phyloP scores from a whole-genome alignment of 2,113 vertebrate genomes.

The Bubalus kerabau region DNA sequence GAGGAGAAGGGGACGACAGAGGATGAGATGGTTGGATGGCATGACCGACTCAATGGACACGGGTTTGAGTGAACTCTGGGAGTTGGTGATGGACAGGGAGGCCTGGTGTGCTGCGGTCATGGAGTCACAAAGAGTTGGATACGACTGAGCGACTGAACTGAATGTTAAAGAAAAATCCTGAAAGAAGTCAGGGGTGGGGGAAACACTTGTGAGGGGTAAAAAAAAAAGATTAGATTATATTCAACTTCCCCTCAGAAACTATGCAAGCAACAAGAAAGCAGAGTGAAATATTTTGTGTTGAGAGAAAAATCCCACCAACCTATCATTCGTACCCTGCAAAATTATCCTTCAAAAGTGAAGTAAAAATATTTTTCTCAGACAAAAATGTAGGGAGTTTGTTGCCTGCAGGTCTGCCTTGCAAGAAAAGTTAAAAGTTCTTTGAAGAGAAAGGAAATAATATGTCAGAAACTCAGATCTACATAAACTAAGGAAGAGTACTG shows the following conservation, averaged over 20 bases:
- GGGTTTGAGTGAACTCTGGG: not conserved
- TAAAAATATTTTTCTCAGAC: not conserved
- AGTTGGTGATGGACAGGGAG: not conserved
- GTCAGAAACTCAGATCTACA: not conserved
- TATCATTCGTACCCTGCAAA: not conserved
- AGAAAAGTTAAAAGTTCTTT: not conserved
- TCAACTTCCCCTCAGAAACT: not conserved
- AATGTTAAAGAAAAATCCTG: not conserved
- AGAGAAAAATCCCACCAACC: not conserved
- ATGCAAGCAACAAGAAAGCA: not conserved
- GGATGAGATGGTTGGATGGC: not conserved
- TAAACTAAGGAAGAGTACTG: not conserved
- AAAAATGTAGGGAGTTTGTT: not conserved
- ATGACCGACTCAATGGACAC: not conserved
- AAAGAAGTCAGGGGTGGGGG: not conserved
- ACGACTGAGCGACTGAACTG: not conserved
- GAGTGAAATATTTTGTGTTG: not conserved
- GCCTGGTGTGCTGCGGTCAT: not conserved
- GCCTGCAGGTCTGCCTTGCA: not conserved
- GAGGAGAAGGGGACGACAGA: not conserved
- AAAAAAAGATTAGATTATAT: not conserved
- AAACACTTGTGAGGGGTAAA: not conserved
- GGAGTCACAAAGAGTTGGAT: not conserved
- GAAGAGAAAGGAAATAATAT: not conserved
- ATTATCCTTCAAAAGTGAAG: not conserved